Percentiles rank a stretch among this genome's conserved stretches.
phyloP scores from a whole-genome alignment of 2,113 vertebrate species.

The Sapayoa aenigma region DNA sequence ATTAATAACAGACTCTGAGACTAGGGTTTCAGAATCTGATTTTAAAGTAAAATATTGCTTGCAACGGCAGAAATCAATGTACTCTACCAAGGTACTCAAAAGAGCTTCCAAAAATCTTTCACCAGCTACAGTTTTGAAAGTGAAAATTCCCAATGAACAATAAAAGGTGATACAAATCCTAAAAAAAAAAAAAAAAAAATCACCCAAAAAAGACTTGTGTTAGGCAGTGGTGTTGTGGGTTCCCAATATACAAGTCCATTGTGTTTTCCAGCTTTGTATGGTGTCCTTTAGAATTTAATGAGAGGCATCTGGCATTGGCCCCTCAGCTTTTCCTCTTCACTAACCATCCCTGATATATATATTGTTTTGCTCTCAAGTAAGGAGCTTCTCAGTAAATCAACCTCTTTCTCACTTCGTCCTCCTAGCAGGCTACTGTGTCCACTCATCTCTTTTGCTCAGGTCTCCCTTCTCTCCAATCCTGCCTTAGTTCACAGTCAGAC shows the following conservation, averaged over 20 bases:
- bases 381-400: not conserved
- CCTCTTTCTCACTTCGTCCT: not conserved
- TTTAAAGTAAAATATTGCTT: slow-evolving; percentile 18
- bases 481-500: not conserved
- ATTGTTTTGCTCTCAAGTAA: not conserved
- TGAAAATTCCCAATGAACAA: not conserved
- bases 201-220: not conserved
- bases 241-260: not conserved
- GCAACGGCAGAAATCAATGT: slow-evolving; percentile 26
- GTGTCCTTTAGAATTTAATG: not conserved
- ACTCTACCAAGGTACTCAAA: not conserved
- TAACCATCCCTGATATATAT: not conserved
- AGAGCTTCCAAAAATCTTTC: slow-evolving; percentile 11
- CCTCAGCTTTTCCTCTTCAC: not conserved
- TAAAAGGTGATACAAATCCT: not conserved
- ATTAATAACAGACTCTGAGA: slow-evolving; percentile 28
- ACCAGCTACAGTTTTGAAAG: not conserved
- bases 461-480: not conserved
- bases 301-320: not conserved
- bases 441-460: not conserved
- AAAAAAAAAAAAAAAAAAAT: not conserved
- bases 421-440: not conserved
- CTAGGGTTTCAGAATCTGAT: not conserved
- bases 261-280: not conserved
- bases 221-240: not conserved